phyloP scores from a whole-genome alignment of 2,113 vertebrate species.

The Macrotis lagotis region DNA sequence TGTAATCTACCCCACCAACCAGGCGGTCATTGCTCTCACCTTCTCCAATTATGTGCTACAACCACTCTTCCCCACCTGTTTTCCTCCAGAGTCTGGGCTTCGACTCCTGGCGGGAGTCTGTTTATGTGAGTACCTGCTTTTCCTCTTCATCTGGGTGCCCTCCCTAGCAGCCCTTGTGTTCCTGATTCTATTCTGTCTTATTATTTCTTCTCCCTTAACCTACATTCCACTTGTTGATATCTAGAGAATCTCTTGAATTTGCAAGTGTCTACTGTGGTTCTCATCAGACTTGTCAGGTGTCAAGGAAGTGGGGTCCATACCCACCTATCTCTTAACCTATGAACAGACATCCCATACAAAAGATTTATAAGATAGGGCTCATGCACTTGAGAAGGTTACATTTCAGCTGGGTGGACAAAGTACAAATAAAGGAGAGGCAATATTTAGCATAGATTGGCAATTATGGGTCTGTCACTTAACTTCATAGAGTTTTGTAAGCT shows the following conservation, averaged over 20 bases:
- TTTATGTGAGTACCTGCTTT: slow-evolving; percentile 87
- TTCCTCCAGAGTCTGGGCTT: slow-evolving; percentile 90
- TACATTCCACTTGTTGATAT: slow-evolving; percentile 26
- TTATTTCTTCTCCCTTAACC: neutral
- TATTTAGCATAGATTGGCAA: neutral
- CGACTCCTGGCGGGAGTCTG: slow-evolving; percentile 91
- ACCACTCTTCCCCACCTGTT: slow-evolving; percentile 92
- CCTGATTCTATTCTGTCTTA: slow-evolving; percentile 1
- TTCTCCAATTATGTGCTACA: slow-evolving; percentile 96
- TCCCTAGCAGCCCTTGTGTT: neutral
- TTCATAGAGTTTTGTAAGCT: neutral
- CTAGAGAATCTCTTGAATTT: neutral
- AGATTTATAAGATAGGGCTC: slow-evolving; percentile 6
- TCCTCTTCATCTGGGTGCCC: neutral
- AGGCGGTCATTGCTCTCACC: slow-evolving; percentile 94
- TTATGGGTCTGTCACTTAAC: neutral
- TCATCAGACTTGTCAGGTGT: neutral
- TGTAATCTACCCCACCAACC: slow-evolving; percentile 96
- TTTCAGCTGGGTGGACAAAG: slow-evolving; percentile 15
- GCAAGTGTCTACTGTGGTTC: no score
- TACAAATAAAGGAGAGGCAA: no score
- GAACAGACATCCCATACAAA: neutral
- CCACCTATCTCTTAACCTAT: neutral
- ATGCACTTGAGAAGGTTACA: neutral
- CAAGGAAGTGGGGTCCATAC: neutral